A percentile compares a stretch with the other conserved stretches of the same genome.
phyloP scores from a whole-genome alignment of 2,113 vertebrate species.

The Helogale parvula region DNA sequence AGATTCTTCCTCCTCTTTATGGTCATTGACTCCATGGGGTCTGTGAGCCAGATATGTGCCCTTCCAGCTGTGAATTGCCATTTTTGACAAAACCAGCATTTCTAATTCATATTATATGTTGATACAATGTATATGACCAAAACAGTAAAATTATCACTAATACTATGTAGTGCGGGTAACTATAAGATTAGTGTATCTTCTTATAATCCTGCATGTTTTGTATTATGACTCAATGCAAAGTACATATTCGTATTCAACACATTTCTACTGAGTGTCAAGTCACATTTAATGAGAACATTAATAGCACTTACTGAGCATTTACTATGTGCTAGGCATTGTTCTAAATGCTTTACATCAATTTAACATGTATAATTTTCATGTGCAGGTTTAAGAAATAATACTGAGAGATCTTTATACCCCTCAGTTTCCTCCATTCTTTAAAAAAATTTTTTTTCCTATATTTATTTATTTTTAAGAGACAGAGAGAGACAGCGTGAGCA shows the following conservation, averaged over 20 bases:
- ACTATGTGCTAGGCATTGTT: not conserved
- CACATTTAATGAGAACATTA: not conserved
- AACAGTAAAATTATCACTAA: not conserved
- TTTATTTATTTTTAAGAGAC: too few relatives aligned
- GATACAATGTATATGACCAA: not conserved
- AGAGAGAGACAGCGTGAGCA: too few relatives aligned
- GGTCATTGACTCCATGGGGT: not conserved
- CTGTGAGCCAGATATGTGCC: not conserved
- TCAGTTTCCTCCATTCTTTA: not conserved
- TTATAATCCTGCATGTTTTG: not conserved
- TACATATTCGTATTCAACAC: not conserved
- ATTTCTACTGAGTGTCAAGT: not conserved
- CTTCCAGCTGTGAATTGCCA: not conserved
- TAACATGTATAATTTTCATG: not conserved
- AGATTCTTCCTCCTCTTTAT: not conserved
- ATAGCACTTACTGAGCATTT: not conserved
- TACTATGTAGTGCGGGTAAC: not conserved
- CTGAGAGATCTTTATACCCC: not conserved
- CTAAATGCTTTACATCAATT: constrained; percentile 7
- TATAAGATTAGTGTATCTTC: not conserved
- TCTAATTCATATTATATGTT: not conserved
- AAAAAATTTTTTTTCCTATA: too few relatives aligned
- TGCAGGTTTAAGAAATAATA: not conserved
- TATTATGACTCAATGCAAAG: constrained; percentile 37
- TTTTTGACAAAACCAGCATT: constrained; percentile 26